These are phyloP conservation scores for Ariopsis seemanni DNA, from an alignment of 2,113 vertebrate genomes.

Conservation along the genomic window DNA sequence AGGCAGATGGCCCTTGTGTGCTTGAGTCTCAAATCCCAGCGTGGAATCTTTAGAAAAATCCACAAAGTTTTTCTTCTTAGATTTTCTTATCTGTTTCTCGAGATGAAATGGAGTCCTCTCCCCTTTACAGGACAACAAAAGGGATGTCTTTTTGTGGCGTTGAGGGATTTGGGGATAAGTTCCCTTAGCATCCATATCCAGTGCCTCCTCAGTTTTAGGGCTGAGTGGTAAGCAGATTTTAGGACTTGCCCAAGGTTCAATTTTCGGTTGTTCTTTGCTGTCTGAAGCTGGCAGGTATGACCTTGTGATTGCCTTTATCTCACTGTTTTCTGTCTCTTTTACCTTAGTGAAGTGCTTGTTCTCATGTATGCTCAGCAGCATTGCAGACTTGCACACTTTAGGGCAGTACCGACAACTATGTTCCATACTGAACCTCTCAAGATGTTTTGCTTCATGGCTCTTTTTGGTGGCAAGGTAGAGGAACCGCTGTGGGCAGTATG, in stretches of 20 bases:
- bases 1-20: constrained; percentile 48
- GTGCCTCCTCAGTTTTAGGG: constrained; percentile 50
- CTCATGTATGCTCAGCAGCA: constrained; percentile 80
- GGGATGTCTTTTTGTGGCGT: constrained; percentile 56
- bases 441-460: constrained; percentile 92
- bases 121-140: constrained; percentile 38
- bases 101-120: constrained; percentile 50
- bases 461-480: constrained; percentile 93
- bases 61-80: constrained; percentile 56
- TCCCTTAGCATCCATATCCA: constrained; percentile 35
- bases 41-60: constrained; percentile 54
- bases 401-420: constrained; percentile 79
- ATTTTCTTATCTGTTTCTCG: constrained; percentile 64
- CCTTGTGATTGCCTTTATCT: constrained; percentile 54
- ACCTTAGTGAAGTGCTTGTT: constrained; percentile 82
- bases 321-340: constrained; percentile 47
- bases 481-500: constrained; percentile 94
- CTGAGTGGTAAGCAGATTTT: constrained; percentile 56
- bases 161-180: constrained; percentile 48
- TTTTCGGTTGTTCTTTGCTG: constrained; percentile 59
- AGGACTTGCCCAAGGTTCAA: constrained; percentile 55
- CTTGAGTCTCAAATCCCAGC: constrained; percentile 40
- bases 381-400: constrained; percentile 84
- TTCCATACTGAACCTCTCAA: constrained; percentile 77
- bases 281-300: constrained; percentile 45